phyloP scores from a whole-genome alignment of 1,140 invertebrate genomes.

The Oscheius sp. region DNA sequence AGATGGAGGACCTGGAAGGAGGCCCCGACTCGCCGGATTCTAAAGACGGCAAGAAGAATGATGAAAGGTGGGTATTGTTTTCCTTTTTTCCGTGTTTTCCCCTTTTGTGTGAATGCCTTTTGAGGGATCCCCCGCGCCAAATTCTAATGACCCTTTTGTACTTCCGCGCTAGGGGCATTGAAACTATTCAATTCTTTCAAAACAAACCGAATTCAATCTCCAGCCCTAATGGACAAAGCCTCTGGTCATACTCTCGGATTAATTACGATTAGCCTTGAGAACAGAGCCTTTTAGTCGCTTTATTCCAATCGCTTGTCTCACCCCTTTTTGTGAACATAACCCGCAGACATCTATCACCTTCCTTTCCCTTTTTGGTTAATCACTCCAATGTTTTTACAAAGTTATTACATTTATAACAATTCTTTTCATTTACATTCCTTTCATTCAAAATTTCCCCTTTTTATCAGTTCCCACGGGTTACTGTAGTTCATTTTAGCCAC shows the following conservation, averaged over 20 bases:
- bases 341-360: neutral
- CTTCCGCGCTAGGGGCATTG: neutral
- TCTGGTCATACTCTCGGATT: neutral
- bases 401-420: too few species aligned
- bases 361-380: neutral
- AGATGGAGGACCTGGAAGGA: neutral
- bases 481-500: too few species aligned
- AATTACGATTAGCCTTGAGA: neutral
- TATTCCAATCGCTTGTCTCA: neutral
- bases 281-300: neutral
- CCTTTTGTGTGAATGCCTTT: neutral
- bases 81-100: neutral
- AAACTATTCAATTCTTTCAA: neutral
- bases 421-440: too few species aligned
- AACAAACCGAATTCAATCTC: neutral
- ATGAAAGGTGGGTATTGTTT: constrained; percentile 8
- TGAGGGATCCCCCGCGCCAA: too few species aligned
- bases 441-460: too few species aligned
- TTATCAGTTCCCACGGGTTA: too few species aligned
- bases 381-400: neutral
- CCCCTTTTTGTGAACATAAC: neutral
- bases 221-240: neutral
- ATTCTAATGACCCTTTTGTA: neutral
- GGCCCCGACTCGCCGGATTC: constrained; percentile 18
- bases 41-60: constrained; percentile 11